A percentile compares a stretch with the other conserved stretches of the same genome.
These are phyloP conservation scores for Pseudomyrmex sp. DNA, from an alignment of 1,140 invertebrate species.

Conservation along the genomic window DNA sequence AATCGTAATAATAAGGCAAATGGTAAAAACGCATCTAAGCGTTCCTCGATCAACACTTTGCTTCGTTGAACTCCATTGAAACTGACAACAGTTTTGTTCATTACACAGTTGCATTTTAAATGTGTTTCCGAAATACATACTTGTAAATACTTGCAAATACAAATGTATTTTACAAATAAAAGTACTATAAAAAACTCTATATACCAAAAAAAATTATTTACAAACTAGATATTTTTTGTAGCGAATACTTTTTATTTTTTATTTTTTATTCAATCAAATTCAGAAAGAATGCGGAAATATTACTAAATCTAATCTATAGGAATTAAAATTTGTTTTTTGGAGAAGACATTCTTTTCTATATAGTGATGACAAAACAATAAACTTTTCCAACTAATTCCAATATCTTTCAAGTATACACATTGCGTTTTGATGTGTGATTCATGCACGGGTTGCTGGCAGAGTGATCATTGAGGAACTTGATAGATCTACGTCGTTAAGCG, in stretches of 20 bases:
- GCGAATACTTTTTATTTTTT: no score
- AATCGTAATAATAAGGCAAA: slow-evolving; percentile 35
- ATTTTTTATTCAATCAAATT: background rate
- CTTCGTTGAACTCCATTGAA: background rate
- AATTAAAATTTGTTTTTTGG: no score
- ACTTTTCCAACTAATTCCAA: background rate
- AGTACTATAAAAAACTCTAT: no score
- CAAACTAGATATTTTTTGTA: no score
- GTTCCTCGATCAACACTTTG: slow-evolving; percentile 53
- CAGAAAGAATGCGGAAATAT: background rate
- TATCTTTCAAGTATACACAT: background rate
- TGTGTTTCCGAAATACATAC: no score
- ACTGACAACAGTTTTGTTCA: background rate
- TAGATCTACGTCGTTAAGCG: slow-evolving; percentile 22
- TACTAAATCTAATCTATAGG: no score
- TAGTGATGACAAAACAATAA: background rate
- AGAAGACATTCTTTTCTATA: no score
- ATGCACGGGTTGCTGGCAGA: slow-evolving; percentile 35
- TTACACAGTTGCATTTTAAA: no score
- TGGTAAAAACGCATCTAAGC: slow-evolving; percentile 59
- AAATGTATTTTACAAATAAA: no score
- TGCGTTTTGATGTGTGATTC: background rate
- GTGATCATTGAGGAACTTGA: slow-evolving; percentile 49
- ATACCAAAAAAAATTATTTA: no score
- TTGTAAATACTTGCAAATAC: no score